These are phyloP conservation scores for human DNA, from an alignment of 2,113 vertebrate genomes.

Conservation along the genomic window GRCh38 chrX:96542001-96542500, in stretches of 20 bases:
- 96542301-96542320: neutral
- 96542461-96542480: neutral
- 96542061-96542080: neutral
- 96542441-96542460: constrained; percentile 25
- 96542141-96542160: neutral
- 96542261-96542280: neutral
- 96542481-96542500: neutral
- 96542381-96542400: constrained; percentile 41
- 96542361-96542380: neutral
- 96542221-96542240: neutral
- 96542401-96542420: neutral
- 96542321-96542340: neutral
- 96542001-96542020: neutral
- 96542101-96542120: neutral
- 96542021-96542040: neutral
- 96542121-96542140: neutral
- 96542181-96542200: neutral
- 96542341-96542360: constrained; percentile 14
- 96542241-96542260: neutral
- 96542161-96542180: constrained; percentile 17
- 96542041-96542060: neutral
- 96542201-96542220: neutral
- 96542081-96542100: neutral
- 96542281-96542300: neutral
- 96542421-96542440: neutral